Conservation (phyloP, 2,797 vertebrate species). For the Danio aesculapii region DNA sequence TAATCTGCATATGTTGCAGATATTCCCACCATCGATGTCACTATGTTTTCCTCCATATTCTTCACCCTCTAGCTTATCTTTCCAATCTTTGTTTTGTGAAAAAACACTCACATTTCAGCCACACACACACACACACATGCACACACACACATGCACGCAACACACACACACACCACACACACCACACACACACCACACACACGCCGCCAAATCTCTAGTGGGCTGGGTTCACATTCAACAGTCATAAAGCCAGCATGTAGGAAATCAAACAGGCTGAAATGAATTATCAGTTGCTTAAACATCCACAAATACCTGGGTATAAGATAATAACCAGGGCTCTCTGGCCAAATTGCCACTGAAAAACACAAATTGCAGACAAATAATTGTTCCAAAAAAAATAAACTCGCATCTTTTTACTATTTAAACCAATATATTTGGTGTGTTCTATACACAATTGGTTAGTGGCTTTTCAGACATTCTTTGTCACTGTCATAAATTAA, state of each 20-base stretch:
- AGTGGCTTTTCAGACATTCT: too few species aligned
- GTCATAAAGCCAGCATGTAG: conserved; percentile 19
- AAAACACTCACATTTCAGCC: background rate
- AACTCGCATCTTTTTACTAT: too few species aligned
- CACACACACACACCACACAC: too few species aligned
- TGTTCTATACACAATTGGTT: too few species aligned
- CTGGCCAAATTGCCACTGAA: background rate
- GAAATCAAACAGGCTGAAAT: conserved; percentile 19
- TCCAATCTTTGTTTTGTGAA: background rate
- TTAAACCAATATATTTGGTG: too few species aligned
- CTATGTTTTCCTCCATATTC: conserved; percentile 44
- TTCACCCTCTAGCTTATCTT: background rate
- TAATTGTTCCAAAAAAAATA: background rate
- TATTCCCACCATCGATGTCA: conserved; percentile 15
- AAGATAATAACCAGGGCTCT: background rate
- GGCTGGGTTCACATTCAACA: conserved; percentile 6
- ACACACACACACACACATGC: too few species aligned
- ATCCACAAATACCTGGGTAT: conserved; percentile 1
- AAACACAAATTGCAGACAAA: too few species aligned
- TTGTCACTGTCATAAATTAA: too few species aligned
- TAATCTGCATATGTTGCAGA: conserved; percentile 28
- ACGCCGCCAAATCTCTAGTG: background rate
- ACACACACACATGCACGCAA: too few species aligned
- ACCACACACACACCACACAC: too few species aligned
- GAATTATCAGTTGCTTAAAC: background rate